These are phyloP conservation scores for Drosophila tropicalis DNA, from an alignment of 1,140 invertebrate genomes.

Conservation along the genomic window DNA sequence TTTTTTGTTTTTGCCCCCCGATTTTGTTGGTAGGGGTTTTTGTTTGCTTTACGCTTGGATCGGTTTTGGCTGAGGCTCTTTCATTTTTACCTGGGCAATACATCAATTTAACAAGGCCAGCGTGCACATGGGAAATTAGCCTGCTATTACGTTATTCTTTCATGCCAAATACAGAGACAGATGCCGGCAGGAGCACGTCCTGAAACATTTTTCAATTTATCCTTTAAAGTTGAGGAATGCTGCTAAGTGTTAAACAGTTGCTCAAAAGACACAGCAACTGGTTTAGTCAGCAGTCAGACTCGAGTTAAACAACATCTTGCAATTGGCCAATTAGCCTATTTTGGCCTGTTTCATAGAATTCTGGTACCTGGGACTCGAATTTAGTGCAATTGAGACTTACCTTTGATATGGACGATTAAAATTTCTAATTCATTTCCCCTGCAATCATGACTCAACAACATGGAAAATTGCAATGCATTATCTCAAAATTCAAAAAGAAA, in stretches of 20 bases:
- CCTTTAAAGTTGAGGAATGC: not conserved
- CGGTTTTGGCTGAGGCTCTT: conserved; percentile 11
- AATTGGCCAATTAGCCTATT: not conserved
- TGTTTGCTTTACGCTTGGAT: not conserved
- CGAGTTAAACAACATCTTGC: not conserved
- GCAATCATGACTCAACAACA: conserved; percentile 70
- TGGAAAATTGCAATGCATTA: conserved; percentile 67
- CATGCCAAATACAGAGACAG: not conserved
- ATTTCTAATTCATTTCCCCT: conserved; percentile 39
- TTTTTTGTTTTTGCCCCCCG: too few species aligned
- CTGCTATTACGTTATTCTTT: conserved; percentile 71
- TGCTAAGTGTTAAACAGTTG: not conserved
- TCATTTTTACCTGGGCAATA: conserved; percentile 44
- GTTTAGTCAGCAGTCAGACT: not conserved
- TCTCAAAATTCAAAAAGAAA: not conserved
- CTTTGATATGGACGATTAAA: conserved; percentile 57
- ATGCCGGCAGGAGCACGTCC: not conserved
- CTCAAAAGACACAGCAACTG: not conserved
- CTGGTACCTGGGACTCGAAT: not conserved
- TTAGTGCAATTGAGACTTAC: conserved; percentile 46
- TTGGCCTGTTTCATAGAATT: not conserved
- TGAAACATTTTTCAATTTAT: conserved; percentile 3
- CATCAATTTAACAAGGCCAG: conserved; percentile 79
- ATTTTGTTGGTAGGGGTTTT: too few species aligned
- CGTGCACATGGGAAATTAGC: conserved; percentile 80